Evolutionary conservation across 2,888 invertebrate species (phyloP), one percentile per base, ranked within the genome.

Genomic region (Gortyna flavago): DNA sequence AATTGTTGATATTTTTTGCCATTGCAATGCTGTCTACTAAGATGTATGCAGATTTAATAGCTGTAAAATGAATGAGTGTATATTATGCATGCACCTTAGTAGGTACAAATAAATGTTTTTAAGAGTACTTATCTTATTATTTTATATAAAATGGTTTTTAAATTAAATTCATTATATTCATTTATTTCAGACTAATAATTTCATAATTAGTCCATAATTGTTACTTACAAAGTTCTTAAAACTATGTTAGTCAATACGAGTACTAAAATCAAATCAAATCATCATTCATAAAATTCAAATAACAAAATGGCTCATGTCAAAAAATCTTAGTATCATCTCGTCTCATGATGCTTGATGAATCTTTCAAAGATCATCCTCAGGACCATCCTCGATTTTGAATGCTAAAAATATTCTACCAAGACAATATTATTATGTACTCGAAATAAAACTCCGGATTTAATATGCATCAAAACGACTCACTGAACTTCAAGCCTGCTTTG

Each of bases 401-500:
- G 35, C 21, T 11, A 21, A 25, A 44, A 32, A 48, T 11, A 48
- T 29, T 64, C 16, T n/a, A 65, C 2, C 18, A 41, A 41, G 1
- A 8, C 38, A 32, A 64, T 72, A 32, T 32, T 41, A 44, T 29
- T 32, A 32, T 25, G 16, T 44, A 18, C 8, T 13, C 3, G 18
- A 32, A 69, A 13, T 7, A n/a, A n/a, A 29, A 44, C 6, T 7
- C 29, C 21, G 16, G 11, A 73, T 67, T 48, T 29, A 57, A 29
- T 59, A 41, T 2, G 18, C 48, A 29, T 13, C 51, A 57, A 71
- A 77, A 67, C 13, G 25, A 72, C 51, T 64, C 70, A 66, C 5
- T 84, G 29, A 72, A 74, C 57, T 29, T 57, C 18, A 9, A 13
- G 69, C n/a, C 59, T 74, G 64, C 68, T 85, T 72, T 77, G 67